phyloP scores from a whole-genome alignment of 2,888 invertebrate species.

The Himalopsyche tibetana region DNA sequence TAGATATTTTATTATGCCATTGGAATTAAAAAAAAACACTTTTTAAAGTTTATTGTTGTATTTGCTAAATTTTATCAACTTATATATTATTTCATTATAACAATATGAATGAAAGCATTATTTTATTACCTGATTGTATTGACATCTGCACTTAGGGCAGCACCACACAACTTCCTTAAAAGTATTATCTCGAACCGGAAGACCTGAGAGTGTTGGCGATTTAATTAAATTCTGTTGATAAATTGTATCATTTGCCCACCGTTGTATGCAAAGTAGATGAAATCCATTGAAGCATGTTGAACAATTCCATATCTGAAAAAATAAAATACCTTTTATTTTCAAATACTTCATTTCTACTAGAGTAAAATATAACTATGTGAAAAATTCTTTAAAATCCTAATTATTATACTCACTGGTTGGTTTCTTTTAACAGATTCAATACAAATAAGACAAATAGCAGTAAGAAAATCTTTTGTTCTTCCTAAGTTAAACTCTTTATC shows the following conservation, averaged over 20 bases:
- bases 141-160: conserved; percentile 91
- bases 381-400: not conserved
- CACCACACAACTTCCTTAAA: conserved; percentile 79
- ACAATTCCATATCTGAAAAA: conserved; percentile 89
- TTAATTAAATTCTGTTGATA: conserved; percentile 80
- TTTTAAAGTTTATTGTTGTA: no score
- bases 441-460: conserved; percentile 92
- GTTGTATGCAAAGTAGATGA: conserved; percentile 91
- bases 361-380: not conserved
- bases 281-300: conserved; percentile 88
- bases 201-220: conserved; percentile 72
- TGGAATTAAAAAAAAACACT: no score
- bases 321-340: conserved; percentile 36
- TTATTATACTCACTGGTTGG: conserved; percentile 78
- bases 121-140: conserved; percentile 76
- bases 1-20: not conserved
- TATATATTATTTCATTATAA: no score
- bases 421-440: conserved; percentile 89
- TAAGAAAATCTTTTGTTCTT: conserved; percentile 83
- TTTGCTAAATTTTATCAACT: no score
- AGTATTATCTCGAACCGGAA: conserved; percentile 69
- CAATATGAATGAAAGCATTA: no score
- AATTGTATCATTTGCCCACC: conserved; percentile 94
- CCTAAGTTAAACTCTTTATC: conserved; percentile 72
- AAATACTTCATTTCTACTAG: not conserved